Conservation (phyloP, 2,113 vertebrate species). For the Atherinomorus stipes region DNA sequence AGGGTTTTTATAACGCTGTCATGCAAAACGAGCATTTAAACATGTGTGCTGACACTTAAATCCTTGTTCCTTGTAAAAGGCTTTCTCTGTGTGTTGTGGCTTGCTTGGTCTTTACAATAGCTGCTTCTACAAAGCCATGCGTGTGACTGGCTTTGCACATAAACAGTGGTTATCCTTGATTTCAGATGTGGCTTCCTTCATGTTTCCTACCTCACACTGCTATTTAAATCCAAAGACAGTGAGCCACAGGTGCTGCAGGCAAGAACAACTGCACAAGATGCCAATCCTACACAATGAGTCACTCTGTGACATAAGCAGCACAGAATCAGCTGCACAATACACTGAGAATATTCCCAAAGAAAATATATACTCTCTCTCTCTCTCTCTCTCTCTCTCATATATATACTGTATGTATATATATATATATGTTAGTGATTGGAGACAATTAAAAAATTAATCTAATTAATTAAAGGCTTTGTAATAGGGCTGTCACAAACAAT, state of each 20-base stretch:
- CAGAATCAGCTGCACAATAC: slow-evolving; percentile 30
- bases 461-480: too few species aligned
- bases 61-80: slow-evolving; percentile 18
- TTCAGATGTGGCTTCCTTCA: slow-evolving; percentile 51
- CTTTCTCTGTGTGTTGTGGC: slow-evolving; percentile 31
- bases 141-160: slow-evolving; percentile 34
- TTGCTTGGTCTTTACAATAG: slow-evolving; percentile 34
- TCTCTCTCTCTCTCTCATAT: too few species aligned
- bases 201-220: slow-evolving; percentile 16
- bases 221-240: slow-evolving; percentile 4
- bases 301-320: slow-evolving; percentile 36
- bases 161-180: slow-evolving; percentile 52
- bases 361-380: too few species aligned
- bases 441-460: too few species aligned
- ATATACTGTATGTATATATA: too few species aligned
- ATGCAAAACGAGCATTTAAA: slow-evolving; percentile 11
- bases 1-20: slow-evolving; percentile 7
- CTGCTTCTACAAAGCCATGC: slow-evolving; percentile 25
- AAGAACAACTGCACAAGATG: slow-evolving; percentile 17
- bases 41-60: slow-evolving; percentile 32
- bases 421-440: too few species aligned
- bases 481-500: too few species aligned
- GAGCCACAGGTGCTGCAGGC: slow-evolving; percentile 66
- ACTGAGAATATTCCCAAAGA: slow-evolving; percentile 9
- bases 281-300: slow-evolving; percentile 48